Evolutionary conservation across 2,113 vertebrate species (phyloP).

Genomic region (Vulpes lagopus): DNA sequence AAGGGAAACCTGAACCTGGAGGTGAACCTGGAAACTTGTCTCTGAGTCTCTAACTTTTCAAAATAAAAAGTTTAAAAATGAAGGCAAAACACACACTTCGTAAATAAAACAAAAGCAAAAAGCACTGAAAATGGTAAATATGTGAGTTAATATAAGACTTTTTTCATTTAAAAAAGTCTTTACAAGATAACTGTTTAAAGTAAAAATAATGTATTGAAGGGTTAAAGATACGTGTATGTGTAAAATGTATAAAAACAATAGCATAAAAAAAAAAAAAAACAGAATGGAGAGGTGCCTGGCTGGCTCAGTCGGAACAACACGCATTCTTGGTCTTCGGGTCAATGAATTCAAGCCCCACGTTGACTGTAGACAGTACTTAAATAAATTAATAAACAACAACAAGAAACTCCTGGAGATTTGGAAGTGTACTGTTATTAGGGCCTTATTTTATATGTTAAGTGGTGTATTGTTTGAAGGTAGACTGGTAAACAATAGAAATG

Average conservation of each 20-base stretch:
- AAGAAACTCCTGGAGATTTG: neutral
- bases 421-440: neutral
- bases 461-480: neutral
- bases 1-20: constrained; percentile 6
- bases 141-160: constrained; percentile 4
- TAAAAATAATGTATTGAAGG: neutral
- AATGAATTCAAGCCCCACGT: neutral
- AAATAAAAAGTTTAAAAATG: constrained; percentile 33
- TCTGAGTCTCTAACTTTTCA: neutral
- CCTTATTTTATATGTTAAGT: neutral
- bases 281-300: neutral
- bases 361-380: neutral
- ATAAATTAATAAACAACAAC: neutral
- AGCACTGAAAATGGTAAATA: constrained; percentile 27
- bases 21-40: neutral
- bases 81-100: neutral
- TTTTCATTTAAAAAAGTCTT: constrained; percentile 33
- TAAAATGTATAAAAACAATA: neutral
- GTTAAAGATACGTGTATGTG: neutral
- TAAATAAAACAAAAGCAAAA: constrained; percentile 32
- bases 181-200: neutral
- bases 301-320: neutral
- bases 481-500: neutral
- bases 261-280: neutral
- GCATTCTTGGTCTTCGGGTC: neutral